Evolutionary conservation across 2,113 vertebrate species (phyloP).

Genomic region (Epinephelus lanceolatus): DNA sequence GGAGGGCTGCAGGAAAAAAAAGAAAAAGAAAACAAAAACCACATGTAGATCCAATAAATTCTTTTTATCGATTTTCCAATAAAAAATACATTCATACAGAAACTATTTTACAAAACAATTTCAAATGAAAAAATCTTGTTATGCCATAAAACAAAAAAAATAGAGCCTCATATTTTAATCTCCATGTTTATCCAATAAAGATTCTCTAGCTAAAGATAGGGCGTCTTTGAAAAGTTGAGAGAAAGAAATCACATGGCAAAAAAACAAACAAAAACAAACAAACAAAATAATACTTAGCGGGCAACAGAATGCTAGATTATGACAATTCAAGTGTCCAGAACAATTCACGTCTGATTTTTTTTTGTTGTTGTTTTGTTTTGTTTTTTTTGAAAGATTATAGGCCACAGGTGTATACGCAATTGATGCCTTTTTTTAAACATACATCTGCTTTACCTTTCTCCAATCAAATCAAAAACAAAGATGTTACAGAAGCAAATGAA

Average conservation of each 20-base stretch:
- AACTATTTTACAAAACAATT: slow-evolving; percentile 99
- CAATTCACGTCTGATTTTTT: slow-evolving; percentile 56
- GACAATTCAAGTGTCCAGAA: slow-evolving; percentile 72
- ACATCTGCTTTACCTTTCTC: slow-evolving; percentile 46
- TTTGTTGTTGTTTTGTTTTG: neutral
- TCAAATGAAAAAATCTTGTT: slow-evolving; percentile 94
- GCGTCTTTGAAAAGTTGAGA: slow-evolving; percentile 53
- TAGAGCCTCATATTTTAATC: slow-evolving; percentile 77
- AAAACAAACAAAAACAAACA: slow-evolving; percentile 46
- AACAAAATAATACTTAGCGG: slow-evolving; percentile 54
- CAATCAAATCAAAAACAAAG: slow-evolving; percentile 18
- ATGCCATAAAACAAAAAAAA: slow-evolving; percentile 97
- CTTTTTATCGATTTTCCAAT: slow-evolving; percentile 96
- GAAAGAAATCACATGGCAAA: slow-evolving; percentile 66
- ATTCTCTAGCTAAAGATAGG: slow-evolving; percentile 73
- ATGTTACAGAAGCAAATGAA: slow-evolving; percentile 56
- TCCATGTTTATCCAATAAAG: slow-evolving; percentile 86
- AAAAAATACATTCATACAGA: slow-evolving; percentile 99
- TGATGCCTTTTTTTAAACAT: slow-evolving; percentile 44
- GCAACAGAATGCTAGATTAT: slow-evolving; percentile 60
- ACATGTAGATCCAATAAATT: slow-evolving; percentile 89
- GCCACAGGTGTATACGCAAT: slow-evolving; percentile 60
- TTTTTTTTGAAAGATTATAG: slow-evolving; percentile 63
- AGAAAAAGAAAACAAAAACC: slow-evolving; percentile 58
- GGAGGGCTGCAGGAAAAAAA: slow-evolving; percentile 24